phyloP scores from a whole-genome alignment of 2,797 vertebrate species.

The Crax fasciolata region DNA sequence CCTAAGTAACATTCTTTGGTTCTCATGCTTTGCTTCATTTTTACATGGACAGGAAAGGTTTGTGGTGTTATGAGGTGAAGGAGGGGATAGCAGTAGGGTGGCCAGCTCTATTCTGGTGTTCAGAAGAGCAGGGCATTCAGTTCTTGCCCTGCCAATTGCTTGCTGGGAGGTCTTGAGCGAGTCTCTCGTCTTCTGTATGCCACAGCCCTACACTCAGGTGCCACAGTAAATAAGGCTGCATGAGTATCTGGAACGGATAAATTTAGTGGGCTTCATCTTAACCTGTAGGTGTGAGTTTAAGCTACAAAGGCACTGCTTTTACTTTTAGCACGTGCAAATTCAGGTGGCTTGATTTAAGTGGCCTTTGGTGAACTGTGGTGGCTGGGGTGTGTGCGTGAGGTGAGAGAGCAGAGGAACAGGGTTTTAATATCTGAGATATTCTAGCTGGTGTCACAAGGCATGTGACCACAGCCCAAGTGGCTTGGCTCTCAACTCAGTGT shows the following conservation, averaged over 20 bases:
- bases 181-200: background rate
- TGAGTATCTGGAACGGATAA: background rate
- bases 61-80: background rate
- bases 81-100: background rate
- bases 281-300: background rate
- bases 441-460: background rate
- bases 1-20: conserved; percentile 18
- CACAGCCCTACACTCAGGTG: background rate
- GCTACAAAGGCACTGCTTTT: background rate
- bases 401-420: background rate
- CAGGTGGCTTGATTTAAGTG: background rate
- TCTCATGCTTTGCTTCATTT: background rate
- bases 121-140: background rate
- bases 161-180: background rate
- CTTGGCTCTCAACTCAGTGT: background rate
- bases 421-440: background rate
- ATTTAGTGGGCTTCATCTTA: background rate
- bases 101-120: background rate
- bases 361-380: background rate
- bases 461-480: background rate
- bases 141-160: background rate
- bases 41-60: background rate
- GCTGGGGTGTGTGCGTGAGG: background rate
- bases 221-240: background rate
- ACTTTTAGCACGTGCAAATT: background rate